Percentiles rank a stretch among this genome's conserved stretches.
These are phyloP conservation scores for Sphinx pinastri DNA, from an alignment of 2,888 invertebrate genomes.

Conservation along the genomic window DNA sequence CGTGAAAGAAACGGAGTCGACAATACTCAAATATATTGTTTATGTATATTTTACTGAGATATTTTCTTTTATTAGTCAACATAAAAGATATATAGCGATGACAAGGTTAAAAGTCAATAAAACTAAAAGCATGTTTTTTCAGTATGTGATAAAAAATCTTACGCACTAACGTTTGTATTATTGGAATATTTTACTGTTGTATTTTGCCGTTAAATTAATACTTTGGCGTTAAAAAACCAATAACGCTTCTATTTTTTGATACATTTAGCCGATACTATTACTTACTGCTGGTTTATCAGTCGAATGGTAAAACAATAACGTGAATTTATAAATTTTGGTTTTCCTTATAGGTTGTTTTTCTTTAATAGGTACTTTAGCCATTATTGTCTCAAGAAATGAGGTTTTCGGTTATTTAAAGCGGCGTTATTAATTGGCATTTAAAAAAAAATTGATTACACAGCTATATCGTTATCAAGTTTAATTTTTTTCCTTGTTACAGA, in stretches of 20 bases:
- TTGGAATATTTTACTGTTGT: background rate
- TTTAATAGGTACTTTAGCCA: too few species aligned
- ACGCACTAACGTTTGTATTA: background rate
- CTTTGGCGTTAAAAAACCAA: background rate
- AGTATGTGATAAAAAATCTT: background rate
- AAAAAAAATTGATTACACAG: too few species aligned
- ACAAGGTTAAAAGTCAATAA: conserved; percentile 3
- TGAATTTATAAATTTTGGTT: too few species aligned
- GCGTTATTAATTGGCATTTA: too few species aligned
- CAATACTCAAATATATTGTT: background rate
- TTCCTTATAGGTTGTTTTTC: too few species aligned
- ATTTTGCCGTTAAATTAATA: background rate
- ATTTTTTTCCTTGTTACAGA: conserved; percentile 60
- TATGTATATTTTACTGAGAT: background rate
- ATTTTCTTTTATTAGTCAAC: conserved; percentile 4
- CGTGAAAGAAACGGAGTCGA: background rate
- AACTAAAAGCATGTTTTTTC: background rate
- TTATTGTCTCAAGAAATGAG: too few species aligned
- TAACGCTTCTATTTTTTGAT: too few species aligned
- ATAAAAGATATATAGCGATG: background rate
- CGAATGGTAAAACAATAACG: too few species aligned
- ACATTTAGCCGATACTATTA: too few species aligned
- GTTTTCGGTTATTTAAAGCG: too few species aligned
- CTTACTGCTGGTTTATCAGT: too few species aligned
- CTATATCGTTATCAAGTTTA: background rate